phyloP scores from a whole-genome alignment of 2,888 invertebrate species.

The Eubasilissa splendida region DNA sequence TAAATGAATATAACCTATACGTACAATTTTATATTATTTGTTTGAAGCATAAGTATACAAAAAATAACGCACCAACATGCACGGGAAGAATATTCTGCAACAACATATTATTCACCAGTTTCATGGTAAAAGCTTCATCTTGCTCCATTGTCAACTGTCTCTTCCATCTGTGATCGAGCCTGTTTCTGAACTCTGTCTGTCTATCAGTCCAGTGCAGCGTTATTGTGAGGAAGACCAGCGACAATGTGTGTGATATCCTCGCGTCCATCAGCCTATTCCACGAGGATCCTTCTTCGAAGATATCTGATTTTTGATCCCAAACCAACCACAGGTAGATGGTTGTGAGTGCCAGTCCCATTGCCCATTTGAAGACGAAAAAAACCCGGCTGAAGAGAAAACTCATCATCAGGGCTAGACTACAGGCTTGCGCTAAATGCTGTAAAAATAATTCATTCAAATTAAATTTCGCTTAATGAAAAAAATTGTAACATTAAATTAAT shows the following conservation, averaged over 20 bases:
- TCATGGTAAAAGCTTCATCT: slow-evolving; percentile 87
- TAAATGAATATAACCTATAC: no score
- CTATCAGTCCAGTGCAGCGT: slow-evolving; percentile 90
- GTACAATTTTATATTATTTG: no score
- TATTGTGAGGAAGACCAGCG: slow-evolving; percentile 81
- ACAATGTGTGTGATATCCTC: slow-evolving; percentile 81
- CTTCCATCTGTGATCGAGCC: slow-evolving; percentile 85
- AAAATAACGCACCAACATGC: slow-evolving; percentile 83
- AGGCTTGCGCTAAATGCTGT: slow-evolving; percentile 85
- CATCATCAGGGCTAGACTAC: slow-evolving; percentile 77
- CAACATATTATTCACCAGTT: slow-evolving; percentile 89
- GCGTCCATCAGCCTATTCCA: slow-evolving; percentile 81
- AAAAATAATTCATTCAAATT: slow-evolving; percentile 60
- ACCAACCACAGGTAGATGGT: slow-evolving; percentile 73
- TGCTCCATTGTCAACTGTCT: slow-evolving; percentile 85
- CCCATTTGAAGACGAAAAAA: slow-evolving; percentile 86
- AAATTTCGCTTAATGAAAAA: not conserved
- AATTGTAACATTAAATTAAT: no score
- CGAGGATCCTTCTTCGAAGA: slow-evolving; percentile 75
- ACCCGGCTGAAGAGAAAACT: slow-evolving; percentile 89
- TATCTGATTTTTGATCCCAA: slow-evolving; percentile 73
- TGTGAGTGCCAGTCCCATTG: slow-evolving; percentile 77
- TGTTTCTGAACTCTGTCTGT: slow-evolving; percentile 90
- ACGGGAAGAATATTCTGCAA: slow-evolving; percentile 93
- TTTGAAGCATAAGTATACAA: not conserved